Percentiles rank a stretch among this genome's conserved stretches.
Evolutionary conservation across 2,888 invertebrate species (phyloP).

Genomic region (Lithodes maja): DNA sequence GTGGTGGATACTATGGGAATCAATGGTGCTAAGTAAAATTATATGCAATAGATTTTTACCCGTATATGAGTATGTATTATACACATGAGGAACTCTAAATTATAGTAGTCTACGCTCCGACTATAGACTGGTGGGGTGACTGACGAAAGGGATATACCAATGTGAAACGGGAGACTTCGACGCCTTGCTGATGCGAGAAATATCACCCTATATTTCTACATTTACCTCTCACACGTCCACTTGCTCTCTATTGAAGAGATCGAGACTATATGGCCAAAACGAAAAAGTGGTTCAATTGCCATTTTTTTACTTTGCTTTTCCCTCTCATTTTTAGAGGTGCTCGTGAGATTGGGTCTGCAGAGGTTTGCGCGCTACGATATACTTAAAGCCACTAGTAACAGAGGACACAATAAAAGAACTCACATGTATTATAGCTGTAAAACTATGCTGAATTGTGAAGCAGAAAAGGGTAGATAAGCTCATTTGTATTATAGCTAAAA

Average conservation of each 20-base stretch:
- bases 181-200: not conserved
- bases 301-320: slow-evolving; percentile 46
- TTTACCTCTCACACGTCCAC: slow-evolving; percentile 22
- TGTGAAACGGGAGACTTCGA: not conserved
- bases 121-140: not conserved
- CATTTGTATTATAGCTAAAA: too few species aligned
- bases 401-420: too few species aligned
- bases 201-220: slow-evolving; percentile 17
- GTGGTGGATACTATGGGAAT: not conserved
- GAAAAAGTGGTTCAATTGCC: slow-evolving; percentile 41
- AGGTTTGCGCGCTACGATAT: too few species aligned
- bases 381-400: too few species aligned
- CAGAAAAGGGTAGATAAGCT: too few species aligned
- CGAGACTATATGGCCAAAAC: slow-evolving; percentile 47
- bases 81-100: too few species aligned
- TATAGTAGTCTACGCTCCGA: not conserved
- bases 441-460: too few species aligned
- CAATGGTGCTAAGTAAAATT: not conserved
- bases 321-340: slow-evolving; percentile 61
- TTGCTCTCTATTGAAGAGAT: slow-evolving; percentile 28
- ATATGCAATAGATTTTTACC: too few species aligned
- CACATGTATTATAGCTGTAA: too few species aligned
- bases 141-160: slow-evolving; percentile 4
- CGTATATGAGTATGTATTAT: too few species aligned
- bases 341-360: not conserved